These are phyloP conservation scores for Aspidapion aeneum DNA, from an alignment of 2,888 invertebrate species.

Conservation along the genomic window DNA sequence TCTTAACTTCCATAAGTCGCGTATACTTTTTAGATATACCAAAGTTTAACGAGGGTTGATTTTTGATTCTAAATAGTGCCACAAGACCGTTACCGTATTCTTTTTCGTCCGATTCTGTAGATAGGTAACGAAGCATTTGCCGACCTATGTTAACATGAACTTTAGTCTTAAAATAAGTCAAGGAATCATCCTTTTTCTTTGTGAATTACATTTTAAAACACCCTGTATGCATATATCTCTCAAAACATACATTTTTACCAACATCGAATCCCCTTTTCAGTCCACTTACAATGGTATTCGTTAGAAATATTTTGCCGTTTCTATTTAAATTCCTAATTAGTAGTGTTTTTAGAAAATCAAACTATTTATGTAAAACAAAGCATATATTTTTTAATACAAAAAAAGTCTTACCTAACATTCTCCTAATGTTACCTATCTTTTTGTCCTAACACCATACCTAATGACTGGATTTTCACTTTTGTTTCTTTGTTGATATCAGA, in stretches of 20 bases:
- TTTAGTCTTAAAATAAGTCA: too few relatives aligned
- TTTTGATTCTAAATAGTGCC: slow-evolving; percentile 37
- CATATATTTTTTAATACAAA: background rate
- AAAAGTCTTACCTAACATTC: background rate
- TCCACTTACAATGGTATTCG: slow-evolving; percentile 84
- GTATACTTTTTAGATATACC: slow-evolving; percentile 43
- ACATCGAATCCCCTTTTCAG: slow-evolving; percentile 77
- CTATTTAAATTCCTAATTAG: too few relatives aligned
- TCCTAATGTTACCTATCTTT: slow-evolving; percentile 12
- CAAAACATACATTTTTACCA: slow-evolving; percentile 75
- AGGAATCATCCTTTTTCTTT: too few relatives aligned
- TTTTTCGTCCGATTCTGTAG: slow-evolving; percentile 54
- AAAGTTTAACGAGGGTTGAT: slow-evolving; percentile 51
- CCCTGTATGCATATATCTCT: slow-evolving; percentile 66
- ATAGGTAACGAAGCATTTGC: too few relatives aligned
- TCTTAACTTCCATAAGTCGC: slow-evolving; percentile 61
- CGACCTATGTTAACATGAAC: too few relatives aligned
- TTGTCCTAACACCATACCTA: slow-evolving; percentile 25
- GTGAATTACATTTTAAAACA: too few relatives aligned
- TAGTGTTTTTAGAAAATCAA: too few relatives aligned
- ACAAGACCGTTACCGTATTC: slow-evolving; percentile 43
- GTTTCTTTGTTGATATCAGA: slow-evolving; percentile 36
- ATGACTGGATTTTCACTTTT: slow-evolving; percentile 28
- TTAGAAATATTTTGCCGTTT: too few relatives aligned
- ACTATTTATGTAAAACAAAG: background rate